Conservation (phyloP, 2,888 invertebrate species). For the Hybos culiciformis region DNA sequence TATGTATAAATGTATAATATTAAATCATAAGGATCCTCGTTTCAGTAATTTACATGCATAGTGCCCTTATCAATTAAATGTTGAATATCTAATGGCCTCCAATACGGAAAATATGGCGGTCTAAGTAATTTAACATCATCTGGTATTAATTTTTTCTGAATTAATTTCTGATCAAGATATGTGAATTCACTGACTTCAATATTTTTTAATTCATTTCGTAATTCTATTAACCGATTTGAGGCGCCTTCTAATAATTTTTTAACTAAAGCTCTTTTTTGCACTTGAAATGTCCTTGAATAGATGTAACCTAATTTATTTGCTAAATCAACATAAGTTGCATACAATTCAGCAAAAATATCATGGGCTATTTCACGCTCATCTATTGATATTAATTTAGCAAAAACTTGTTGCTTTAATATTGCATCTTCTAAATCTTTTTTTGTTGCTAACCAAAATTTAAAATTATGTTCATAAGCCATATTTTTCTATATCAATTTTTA, state of each 20-base stretch:
- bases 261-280: conserved; percentile 28
- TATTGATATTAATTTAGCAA: conserved; percentile 23
- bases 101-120: conserved; percentile 40
- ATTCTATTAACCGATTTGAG: conserved; percentile 37
- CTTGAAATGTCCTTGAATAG: conserved; percentile 29
- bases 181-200: conserved; percentile 44
- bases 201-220: conserved; percentile 40
- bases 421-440: conserved; percentile 33
- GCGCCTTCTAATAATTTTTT: conserved; percentile 23
- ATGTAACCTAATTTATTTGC: conserved; percentile 29
- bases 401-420: conserved; percentile 28
- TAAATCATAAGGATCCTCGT: no score
- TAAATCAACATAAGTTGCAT: conserved; percentile 26
- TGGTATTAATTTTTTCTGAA: conserved; percentile 50
- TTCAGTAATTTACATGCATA: conserved; percentile 17
- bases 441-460: conserved; percentile 39
- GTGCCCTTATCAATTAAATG: no score
- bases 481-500: no score
- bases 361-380: conserved; percentile 22
- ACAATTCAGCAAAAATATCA: conserved; percentile 27
- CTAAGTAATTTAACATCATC: conserved; percentile 42
- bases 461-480: not conserved
- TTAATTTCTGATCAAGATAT: conserved; percentile 52
- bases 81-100: conserved; percentile 28
- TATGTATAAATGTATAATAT: no score